Base-by-base conservation (phyloP, 2,113 vertebrate species). In the Sceloporus undulatus region DNA sequence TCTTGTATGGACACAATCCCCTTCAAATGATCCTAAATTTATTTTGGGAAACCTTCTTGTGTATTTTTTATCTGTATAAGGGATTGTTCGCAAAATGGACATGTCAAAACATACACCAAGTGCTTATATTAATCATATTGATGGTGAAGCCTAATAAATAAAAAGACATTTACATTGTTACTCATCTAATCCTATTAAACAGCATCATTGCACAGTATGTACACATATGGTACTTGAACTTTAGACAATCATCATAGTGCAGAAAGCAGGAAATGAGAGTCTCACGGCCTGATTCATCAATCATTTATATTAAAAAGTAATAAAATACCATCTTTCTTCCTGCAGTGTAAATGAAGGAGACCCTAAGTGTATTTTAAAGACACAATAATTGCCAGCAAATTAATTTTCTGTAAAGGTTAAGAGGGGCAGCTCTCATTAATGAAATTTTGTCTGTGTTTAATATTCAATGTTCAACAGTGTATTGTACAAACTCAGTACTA, bases 301-400 rank as follows among this genome's bases (percentile, higher is more conserved):
- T 96, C 96, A 96, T 96, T 96, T 94, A 96, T 89, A 94, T 92
- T 90, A 91, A 95, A 91, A 90, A 93, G 85, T 81, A 87, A 59
- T 90, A 87, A 94, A 92, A 91, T 90, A 18, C 54, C n/a, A 38
- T 89, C 82, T 88, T 91, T 82, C 94, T 96, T 96, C 95, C 95
- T 94, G 90, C 87, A 94, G 90, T 91, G 88, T 94, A 90, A 95
- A 95, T 90, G 90, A 92, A 90, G 91, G 89, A n/a, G 87, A 85
- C 92, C 94, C 94, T 95, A 94, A 96, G 92, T 93, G 91, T 62
- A 62, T 62, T 62, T 62, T 62, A 62, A 62, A 62, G 59, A 18
- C 59, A 18, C 13, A 62, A 54, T 94, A 95, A 96, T 95, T 95
- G 92, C 93, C 90, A 92, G 89, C 91, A 95, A 95, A 96, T 95